Percentiles rank a stretch among this genome's conserved stretches.
phyloP scores from a whole-genome alignment of 2,797 vertebrate species.

The Hafferia zeledoni region DNA sequence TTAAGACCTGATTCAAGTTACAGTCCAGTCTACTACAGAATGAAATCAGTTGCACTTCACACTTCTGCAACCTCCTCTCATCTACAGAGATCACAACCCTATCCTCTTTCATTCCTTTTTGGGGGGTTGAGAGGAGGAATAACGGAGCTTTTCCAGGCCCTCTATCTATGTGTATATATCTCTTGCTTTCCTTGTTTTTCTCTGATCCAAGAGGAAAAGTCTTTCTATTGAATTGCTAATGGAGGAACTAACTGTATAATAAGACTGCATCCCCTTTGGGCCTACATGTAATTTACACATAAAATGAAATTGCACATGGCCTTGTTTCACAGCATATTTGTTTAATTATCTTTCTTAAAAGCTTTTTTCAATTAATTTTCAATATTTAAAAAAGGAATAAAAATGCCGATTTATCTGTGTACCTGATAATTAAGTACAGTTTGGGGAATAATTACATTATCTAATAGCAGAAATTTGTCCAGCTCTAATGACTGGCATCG shows the following conservation, averaged over 20 bases:
- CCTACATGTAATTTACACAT: constrained; percentile 80
- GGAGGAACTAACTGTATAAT: constrained; percentile 69
- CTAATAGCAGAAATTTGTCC: constrained; percentile 71
- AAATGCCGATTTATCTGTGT: constrained; percentile 75
- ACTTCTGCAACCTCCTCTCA: constrained; percentile 38
- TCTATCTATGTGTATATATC: background rate
- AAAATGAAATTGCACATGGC: constrained; percentile 79
- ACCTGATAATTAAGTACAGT: constrained; percentile 79
- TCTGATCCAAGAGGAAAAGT: constrained; percentile 57
- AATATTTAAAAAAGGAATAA: constrained; percentile 79
- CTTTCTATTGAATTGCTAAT: constrained; percentile 78
- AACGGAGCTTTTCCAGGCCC: background rate
- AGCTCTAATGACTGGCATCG: constrained; percentile 46
- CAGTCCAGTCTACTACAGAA: constrained; percentile 41
- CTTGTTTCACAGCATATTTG: constrained; percentile 78
- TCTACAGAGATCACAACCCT: constrained; percentile 32
- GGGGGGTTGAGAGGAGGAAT: background rate
- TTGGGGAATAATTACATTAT: constrained; percentile 77
- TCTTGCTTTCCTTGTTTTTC: constrained; percentile 52
- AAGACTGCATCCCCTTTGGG: constrained; percentile 76
- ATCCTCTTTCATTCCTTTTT: constrained; percentile 21
- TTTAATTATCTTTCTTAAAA: constrained; percentile 80
- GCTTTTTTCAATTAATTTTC: constrained; percentile 81
- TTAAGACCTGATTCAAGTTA: constrained; percentile 49
- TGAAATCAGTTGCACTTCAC: constrained; percentile 40